Base-by-base conservation (phyloP, 2,797 vertebrate species). In the Notolepis coatsorum region DNA sequence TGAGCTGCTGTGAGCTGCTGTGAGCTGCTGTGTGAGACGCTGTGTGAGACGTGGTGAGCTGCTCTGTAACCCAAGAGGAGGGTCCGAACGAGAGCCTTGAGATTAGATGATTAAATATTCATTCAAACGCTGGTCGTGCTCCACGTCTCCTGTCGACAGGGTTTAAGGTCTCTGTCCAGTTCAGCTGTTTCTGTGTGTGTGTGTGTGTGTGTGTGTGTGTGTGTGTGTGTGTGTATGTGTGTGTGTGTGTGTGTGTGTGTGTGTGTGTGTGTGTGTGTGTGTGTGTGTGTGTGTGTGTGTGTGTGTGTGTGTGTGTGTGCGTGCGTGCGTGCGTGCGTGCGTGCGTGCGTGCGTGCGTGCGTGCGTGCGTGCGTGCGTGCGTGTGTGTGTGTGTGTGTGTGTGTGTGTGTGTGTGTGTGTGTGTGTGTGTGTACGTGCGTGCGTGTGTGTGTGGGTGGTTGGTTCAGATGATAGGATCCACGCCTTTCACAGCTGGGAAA, bases 101-200 rank as follows among this genome's bases (percentile, higher is more conserved):
- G 69, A 71, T 28, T 18, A 38, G 30, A 24, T 1, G 7, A 77
- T 84, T 59, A 83, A 83, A 83, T 75, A 84, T 84, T 83, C 43
- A 86, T n/a, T n/a, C n/a, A 81, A 71, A 17, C 12, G 28, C 17
- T 39, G 20, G 23, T 17, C 7, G 39, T 33, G 54, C 24, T 37
- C n/a, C 6, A n/a, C 13, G 31, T 37, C 28, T 33, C 17, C 8
- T 23, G 0, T 59, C 50, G 55, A 58, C n/a, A 55, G 30, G 66
- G 52, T 55, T 68, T 73, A 46, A 50, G 45, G 69, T 70, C 64
- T 72, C 71, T 75, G 74, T 71, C 55, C 48, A 8, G 51, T 66
- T n/a, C 6, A 12, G 12, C 6, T 37, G 2, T 37, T n/a, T 2
- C 5, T 35, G 5, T 33, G 31, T 33, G 31, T 33, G 31, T 5